Evolutionary conservation across 2,888 invertebrate genomes (phyloP).

Genomic region (Agrochola macilenta): DNA sequence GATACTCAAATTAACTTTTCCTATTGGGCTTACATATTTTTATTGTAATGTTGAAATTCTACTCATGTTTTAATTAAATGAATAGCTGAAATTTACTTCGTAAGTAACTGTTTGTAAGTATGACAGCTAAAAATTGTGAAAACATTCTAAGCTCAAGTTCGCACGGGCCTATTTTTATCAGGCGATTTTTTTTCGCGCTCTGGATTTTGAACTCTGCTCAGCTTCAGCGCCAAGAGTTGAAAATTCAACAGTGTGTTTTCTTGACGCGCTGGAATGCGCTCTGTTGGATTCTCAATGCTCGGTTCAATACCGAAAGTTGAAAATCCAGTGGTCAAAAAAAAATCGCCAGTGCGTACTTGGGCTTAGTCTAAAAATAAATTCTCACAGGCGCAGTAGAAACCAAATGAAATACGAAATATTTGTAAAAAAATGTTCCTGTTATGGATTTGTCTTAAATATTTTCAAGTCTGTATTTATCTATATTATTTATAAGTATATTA

Average conservation of each 20-base stretch:
- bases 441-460: slow-evolving; percentile 83
- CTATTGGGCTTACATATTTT: slow-evolving; percentile 18
- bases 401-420: slow-evolving; percentile 64
- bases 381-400: slow-evolving; percentile 60
- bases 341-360: no score
- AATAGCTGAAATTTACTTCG: slow-evolving; percentile 8
- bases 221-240: no score
- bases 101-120: background rate
- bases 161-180: no score
- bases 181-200: no score
- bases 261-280: no score
- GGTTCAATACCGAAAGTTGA: no score
- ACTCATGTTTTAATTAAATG: slow-evolving; percentile 31
- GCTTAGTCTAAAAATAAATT: background rate
- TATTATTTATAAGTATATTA: slow-evolving; percentile 47
- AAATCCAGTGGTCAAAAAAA: background rate
- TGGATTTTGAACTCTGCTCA: no score
- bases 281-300: no score
- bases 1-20: slow-evolving; percentile 21
- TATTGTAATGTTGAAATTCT: slow-evolving; percentile 30
- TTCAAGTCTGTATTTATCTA: slow-evolving; percentile 71
- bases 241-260: no score
- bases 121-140: background rate
- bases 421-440: slow-evolving; percentile 81
- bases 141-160: background rate